Percentiles rank a stretch among this genome's conserved stretches.
phyloP scores from a whole-genome alignment of 1,140 invertebrate species.

The Zaprionus ghesquierei region DNA sequence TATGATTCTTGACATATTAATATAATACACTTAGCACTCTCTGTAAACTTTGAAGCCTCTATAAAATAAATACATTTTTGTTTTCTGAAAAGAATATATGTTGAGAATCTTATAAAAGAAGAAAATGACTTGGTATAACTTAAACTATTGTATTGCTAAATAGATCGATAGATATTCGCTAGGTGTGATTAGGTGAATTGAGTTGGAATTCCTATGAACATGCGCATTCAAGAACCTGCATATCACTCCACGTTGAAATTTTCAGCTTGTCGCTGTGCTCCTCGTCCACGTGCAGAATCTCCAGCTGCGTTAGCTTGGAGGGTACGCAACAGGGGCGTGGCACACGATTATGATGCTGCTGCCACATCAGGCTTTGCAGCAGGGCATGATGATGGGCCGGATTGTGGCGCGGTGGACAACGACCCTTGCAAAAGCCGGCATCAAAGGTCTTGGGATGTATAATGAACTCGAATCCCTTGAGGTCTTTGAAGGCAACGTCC shows the following conservation, averaged over 20 bases:
- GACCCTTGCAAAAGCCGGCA: slow-evolving; percentile 88
- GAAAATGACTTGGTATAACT: no score
- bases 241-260: slow-evolving; percentile 88
- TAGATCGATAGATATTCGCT: no score
- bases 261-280: slow-evolving; percentile 86
- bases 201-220: slow-evolving; percentile 83
- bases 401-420: slow-evolving; percentile 88
- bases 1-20: neutral
- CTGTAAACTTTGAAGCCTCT: neutral
- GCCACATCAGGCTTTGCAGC: slow-evolving; percentile 88
- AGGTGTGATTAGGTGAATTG: neutral
- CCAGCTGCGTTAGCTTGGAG: slow-evolving; percentile 86
- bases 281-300: slow-evolving; percentile 88
- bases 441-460: slow-evolving; percentile 88
- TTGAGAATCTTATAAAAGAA: no score
- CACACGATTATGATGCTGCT: slow-evolving; percentile 84
- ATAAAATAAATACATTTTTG: neutral
- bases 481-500: slow-evolving; percentile 87
- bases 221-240: slow-evolving; percentile 89
- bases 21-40: neutral
- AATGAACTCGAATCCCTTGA: slow-evolving; percentile 88
- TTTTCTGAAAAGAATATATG: no score
- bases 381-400: slow-evolving; percentile 89
- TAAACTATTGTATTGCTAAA: no score
- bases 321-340: slow-evolving; percentile 89